Conservation (phyloP, 2,113 vertebrate species). For the Lagenorhynchus albirostris region DNA sequence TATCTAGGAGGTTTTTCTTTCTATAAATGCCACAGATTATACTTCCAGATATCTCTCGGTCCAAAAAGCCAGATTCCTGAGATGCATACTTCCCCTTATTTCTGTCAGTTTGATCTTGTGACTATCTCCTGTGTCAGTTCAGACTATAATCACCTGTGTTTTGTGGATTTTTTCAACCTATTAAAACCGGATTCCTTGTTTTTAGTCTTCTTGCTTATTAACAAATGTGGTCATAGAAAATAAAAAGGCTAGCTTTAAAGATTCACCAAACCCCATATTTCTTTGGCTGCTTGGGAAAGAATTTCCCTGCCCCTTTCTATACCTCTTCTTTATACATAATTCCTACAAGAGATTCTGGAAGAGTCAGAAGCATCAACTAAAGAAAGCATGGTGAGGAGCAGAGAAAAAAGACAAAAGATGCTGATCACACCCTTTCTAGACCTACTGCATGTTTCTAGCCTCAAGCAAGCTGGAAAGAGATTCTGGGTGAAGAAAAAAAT, state of each 20-base stretch:
- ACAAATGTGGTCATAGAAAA: background rate
- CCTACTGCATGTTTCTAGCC: accelerated
- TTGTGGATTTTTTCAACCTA: background rate
- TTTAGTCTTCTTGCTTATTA: background rate
- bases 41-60: background rate
- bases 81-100: background rate
- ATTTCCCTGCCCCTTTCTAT: background rate
- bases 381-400: too few species aligned
- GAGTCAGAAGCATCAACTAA: background rate
- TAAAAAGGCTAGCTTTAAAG: background rate
- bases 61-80: background rate
- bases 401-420: background rate
- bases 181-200: background rate
- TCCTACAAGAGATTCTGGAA: background rate
- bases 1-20: background rate
- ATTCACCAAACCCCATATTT: background rate
- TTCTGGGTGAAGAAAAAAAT: background rate
- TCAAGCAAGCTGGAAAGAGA: background rate
- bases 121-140: background rate
- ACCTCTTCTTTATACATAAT: background rate
- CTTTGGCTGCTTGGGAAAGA: background rate
- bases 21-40: background rate
- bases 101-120: background rate
- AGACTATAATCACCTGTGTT: background rate
- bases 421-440: accelerated